Evolutionary conservation across 2,797 vertebrate genomes (phyloP).

Genomic region (Anabas testudineus): DNA sequence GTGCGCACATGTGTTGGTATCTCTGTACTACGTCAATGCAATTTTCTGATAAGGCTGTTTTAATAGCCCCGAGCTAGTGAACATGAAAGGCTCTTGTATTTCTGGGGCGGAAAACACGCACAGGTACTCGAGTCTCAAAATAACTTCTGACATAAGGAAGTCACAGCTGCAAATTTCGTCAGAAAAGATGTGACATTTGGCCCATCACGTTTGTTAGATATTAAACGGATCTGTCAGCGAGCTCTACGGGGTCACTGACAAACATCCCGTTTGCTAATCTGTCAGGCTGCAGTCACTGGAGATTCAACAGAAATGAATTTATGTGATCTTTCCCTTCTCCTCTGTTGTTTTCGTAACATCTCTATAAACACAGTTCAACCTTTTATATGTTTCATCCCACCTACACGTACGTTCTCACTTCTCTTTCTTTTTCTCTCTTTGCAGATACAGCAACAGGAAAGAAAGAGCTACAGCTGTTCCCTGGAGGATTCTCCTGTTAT

Average conservation of each 20-base stretch:
- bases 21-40: background rate
- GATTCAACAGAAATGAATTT: background rate
- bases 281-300: slow-evolving; percentile 1
- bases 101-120: slow-evolving; percentile 16
- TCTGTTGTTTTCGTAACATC: background rate
- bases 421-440: slow-evolving; percentile 2
- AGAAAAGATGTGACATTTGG: slow-evolving; percentile 9
- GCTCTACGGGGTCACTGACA: background rate
- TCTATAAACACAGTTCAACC: slow-evolving; percentile 2
- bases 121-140: slow-evolving; percentile 1
- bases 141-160: slow-evolving; percentile 1
- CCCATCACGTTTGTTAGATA: background rate
- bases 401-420: background rate
- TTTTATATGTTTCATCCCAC: background rate
- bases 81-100: slow-evolving; percentile 19
- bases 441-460: slow-evolving; percentile 13
- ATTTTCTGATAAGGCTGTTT: slow-evolving; percentile 2
- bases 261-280: background rate
- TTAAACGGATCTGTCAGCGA: background rate
- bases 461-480: background rate
- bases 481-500: slow-evolving; percentile 9
- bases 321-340: background rate
- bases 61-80: background rate
- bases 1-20: background rate
- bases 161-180: background rate